Evolutionary conservation across 2,888 invertebrate species (phyloP).

Genomic region (Mimachlamys varia): DNA sequence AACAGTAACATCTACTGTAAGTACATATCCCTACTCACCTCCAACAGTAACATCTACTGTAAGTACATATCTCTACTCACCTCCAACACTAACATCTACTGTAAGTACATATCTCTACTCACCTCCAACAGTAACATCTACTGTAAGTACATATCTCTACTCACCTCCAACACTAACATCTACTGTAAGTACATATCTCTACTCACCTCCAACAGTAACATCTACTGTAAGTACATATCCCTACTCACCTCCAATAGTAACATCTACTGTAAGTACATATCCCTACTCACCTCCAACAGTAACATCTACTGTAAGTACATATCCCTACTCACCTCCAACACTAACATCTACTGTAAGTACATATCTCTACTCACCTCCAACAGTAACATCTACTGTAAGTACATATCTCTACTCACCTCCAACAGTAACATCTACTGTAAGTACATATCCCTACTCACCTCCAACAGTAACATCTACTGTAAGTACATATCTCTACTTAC

Average conservation of each 20-base stretch:
- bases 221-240: too few relatives aligned
- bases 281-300: slow-evolving; percentile 87
- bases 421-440: slow-evolving; percentile 84
- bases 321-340: slow-evolving; percentile 87
- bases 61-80: slow-evolving; percentile 88
- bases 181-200: too few relatives aligned
- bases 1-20: slow-evolving; percentile 84
- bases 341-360: too few relatives aligned
- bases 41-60: slow-evolving; percentile 85
- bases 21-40: slow-evolving; percentile 87
- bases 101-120: slow-evolving; percentile 88
- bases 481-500: slow-evolving; percentile 88
- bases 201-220: slow-evolving; percentile 85
- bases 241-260: slow-evolving; percentile 86
- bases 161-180: slow-evolving; percentile 85
- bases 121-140: slow-evolving; percentile 85
- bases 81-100: slow-evolving; percentile 85
- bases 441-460: slow-evolving; percentile 87
- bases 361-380: slow-evolving; percentile 87
- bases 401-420: slow-evolving; percentile 87
- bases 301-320: too few relatives aligned
- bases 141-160: too few relatives aligned
- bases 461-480: slow-evolving; percentile 85
- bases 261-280: too few relatives aligned
- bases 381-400: slow-evolving; percentile 83